Percentiles rank a stretch among this genome's conserved stretches.
These are phyloP conservation scores for Atherinomorus stipes DNA, from an alignment of 2,113 vertebrate species.

Conservation along the genomic window DNA sequence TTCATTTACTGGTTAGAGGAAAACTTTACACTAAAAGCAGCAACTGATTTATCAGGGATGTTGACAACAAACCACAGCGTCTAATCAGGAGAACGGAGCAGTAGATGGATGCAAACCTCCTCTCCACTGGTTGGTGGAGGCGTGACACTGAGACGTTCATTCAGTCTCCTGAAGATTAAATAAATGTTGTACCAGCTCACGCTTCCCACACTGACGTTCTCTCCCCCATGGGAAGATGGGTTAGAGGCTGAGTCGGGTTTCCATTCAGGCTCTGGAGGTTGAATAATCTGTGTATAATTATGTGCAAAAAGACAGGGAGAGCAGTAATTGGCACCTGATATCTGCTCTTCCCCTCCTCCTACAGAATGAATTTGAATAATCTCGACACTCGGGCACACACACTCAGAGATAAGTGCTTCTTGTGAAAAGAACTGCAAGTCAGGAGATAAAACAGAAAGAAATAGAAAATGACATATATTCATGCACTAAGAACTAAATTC, in stretches of 20 bases:
- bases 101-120: no score
- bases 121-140: no score
- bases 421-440: conserved; percentile 29
- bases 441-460: conserved; percentile 26
- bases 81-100: no score
- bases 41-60: no score
- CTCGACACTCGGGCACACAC: conserved; percentile 33
- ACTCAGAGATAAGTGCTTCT: conserved; percentile 47
- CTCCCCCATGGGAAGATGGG: conserved; percentile 25
- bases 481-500: conserved; percentile 22
- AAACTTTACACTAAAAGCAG: no score
- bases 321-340: conserved; percentile 70
- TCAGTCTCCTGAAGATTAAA: no score
- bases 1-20: no score
- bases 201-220: conserved; percentile 43
- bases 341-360: conserved; percentile 24
- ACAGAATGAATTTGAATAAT: conserved; percentile 53
- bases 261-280: conserved; percentile 53
- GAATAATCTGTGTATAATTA: conserved; percentile 65
- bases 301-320: conserved; percentile 44
- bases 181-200: not conserved
- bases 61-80: no score
- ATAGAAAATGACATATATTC: conserved; percentile 29
- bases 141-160: no score
- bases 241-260: conserved; percentile 48